phyloP scores from a whole-genome alignment of 2,113 vertebrate species.

The Ciconia boyciana region DNA sequence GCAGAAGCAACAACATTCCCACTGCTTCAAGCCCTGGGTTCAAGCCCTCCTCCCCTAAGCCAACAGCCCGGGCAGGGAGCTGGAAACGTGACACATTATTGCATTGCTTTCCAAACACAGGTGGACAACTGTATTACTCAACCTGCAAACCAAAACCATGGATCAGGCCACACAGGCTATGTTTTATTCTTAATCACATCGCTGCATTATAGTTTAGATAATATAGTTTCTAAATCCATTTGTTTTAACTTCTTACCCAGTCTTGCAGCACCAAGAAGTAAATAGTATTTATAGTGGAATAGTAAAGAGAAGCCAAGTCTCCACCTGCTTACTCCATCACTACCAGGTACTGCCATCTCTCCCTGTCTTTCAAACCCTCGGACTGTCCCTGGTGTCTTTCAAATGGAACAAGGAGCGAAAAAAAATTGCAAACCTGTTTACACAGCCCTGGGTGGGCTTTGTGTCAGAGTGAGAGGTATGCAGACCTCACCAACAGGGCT shows the following conservation, averaged over 20 bases:
- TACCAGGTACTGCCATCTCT: neutral
- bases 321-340: neutral
- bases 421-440: neutral
- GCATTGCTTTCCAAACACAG: neutral
- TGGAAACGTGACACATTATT: fast-evolving
- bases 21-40: neutral
- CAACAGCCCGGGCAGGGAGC: neutral
- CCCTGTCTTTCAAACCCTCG: neutral
- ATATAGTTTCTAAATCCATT: neutral
- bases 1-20: neutral
- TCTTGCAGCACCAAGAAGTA: neutral
- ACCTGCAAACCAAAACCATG: neutral
- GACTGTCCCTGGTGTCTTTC: neutral
- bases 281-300: neutral
- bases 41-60: neutral
- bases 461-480: neutral
- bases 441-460: neutral
- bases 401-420: neutral
- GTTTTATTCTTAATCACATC: neutral
- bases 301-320: neutral
- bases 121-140: neutral
- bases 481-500: neutral
- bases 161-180: neutral
- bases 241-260: neutral
- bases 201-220: neutral